A percentile compares a stretch with the other conserved stretches of the same genome.
These are phyloP conservation scores for Fistularia commersonii DNA, from an alignment of 2,797 vertebrate species.

Conservation along the genomic window DNA sequence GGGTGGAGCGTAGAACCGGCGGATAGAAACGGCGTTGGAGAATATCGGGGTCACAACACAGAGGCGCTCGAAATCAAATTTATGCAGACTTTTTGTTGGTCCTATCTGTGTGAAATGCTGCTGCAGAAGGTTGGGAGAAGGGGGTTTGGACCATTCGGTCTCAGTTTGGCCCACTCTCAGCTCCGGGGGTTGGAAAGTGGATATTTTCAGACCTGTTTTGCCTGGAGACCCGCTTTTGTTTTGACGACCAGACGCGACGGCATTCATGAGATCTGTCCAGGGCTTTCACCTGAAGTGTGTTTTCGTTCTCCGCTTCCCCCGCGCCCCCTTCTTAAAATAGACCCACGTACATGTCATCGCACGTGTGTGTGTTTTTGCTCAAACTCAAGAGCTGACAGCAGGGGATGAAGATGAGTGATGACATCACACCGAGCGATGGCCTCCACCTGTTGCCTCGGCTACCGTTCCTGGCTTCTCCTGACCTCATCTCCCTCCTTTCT, in stretches of 20 bases:
- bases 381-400: conserved; percentile 12
- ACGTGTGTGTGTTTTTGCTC: conserved; percentile 28
- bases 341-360: conserved; percentile 37
- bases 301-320: conserved; percentile 33
- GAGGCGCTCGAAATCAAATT: too few relatives aligned
- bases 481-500: neutral
- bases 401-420: conserved; percentile 42
- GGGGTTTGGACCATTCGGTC: conserved; percentile 44
- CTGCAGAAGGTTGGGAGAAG: too few relatives aligned
- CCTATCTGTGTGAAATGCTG: too few relatives aligned
- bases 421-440: conserved; percentile 42
- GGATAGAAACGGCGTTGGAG: too few relatives aligned
- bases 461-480: conserved; percentile 33
- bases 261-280: conserved; percentile 49
- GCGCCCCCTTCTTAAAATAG: conserved; percentile 24
- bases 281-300: conserved; percentile 66
- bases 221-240: conserved; percentile 68
- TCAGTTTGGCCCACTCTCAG: conserved; percentile 48
- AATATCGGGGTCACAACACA: too few relatives aligned
- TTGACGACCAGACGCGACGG: conserved; percentile 65
- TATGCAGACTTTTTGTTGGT: too few relatives aligned
- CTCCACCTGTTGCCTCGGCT: conserved; percentile 45
- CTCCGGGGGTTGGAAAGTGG: conserved; percentile 58
- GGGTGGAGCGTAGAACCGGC: too few relatives aligned
- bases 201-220: conserved; percentile 73